Evolutionary conservation across 2,113 vertebrate species (phyloP).

Genomic region (Quiscalus mexicanus): DNA sequence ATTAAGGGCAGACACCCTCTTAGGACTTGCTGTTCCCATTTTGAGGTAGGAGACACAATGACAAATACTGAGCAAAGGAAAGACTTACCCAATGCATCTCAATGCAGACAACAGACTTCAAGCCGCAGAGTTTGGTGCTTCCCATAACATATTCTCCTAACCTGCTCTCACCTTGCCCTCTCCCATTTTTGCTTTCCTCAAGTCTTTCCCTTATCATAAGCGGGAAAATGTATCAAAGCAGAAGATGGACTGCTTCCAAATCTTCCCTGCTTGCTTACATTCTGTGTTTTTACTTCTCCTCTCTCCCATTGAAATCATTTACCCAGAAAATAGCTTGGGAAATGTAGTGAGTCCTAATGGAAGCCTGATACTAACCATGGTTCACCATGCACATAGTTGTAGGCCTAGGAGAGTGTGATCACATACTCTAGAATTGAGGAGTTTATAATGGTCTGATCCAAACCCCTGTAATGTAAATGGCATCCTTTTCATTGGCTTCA

Average conservation of each 20-base stretch:
- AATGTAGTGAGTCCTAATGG: background rate
- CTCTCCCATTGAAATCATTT: background rate
- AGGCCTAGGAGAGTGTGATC: background rate
- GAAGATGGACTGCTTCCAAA: background rate
- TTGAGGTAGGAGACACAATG: background rate
- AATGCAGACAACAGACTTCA: background rate
- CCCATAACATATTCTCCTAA: background rate
- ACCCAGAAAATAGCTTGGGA: background rate
- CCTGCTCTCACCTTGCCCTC: background rate
- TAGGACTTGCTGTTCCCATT: background rate
- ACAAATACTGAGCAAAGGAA: background rate
- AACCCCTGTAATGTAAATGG: conserved; percentile 20
- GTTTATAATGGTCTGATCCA: background rate
- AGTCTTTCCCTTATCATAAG: background rate
- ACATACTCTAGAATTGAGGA: background rate
- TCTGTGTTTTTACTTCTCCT: background rate
- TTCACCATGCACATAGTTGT: background rate
- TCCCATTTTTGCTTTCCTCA: background rate
- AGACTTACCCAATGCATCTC: background rate
- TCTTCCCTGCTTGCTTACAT: background rate
- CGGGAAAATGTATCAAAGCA: background rate
- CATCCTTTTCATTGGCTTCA: conserved; percentile 34
- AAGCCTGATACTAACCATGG: background rate
- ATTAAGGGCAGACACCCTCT: background rate
- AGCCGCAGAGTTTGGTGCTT: background rate